phyloP scores from a whole-genome alignment of 2,888 invertebrate genomes.

The Nomada fabriciana region DNA sequence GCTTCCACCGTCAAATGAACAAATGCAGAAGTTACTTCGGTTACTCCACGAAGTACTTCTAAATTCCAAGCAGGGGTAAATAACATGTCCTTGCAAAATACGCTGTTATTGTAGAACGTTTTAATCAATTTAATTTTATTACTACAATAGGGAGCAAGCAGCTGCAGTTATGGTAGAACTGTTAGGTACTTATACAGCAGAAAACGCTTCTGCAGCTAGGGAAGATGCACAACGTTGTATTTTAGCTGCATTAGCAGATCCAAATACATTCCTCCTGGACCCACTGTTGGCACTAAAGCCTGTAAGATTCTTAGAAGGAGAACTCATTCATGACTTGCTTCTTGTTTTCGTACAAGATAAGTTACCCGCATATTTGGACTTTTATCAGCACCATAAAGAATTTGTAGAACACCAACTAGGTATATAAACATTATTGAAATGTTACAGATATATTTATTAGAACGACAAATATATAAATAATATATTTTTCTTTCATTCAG shows the following conservation, averaged over 20 bases:
- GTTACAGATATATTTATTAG: background rate
- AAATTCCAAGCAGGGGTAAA: constrained; percentile 93
- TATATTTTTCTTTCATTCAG: constrained; percentile 79
- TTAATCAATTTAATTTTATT: constrained; percentile 28
- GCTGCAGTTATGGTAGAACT: constrained; percentile 99
- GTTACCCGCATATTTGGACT: constrained; percentile 95
- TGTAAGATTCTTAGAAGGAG: constrained; percentile 97
- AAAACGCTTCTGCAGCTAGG: constrained; percentile 97
- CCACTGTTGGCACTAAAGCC: constrained; percentile 97
- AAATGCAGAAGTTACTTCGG: constrained; percentile 95
- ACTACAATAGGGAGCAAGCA: constrained; percentile 91
- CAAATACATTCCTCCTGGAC: constrained; percentile 97
- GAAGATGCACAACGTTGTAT: constrained; percentile 99
- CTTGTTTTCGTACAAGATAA: constrained; percentile 98
- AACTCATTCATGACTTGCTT: constrained; percentile 96
- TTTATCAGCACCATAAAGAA: constrained; percentile 96
- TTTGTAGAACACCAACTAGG: constrained; percentile 89
- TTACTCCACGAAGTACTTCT: constrained; percentile 95
- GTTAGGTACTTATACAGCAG: constrained; percentile 97
- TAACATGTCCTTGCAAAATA: constrained; percentile 4
- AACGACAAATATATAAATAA: background rate
- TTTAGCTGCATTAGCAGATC: constrained; percentile 97
- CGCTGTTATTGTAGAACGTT: constrained; percentile 23
- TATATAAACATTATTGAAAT: constrained; percentile 63
- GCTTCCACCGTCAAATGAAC: constrained; percentile 93